phyloP scores from a whole-genome alignment of 1,140 invertebrate genomes.

The Pentalonia nigronervosa region DNA sequence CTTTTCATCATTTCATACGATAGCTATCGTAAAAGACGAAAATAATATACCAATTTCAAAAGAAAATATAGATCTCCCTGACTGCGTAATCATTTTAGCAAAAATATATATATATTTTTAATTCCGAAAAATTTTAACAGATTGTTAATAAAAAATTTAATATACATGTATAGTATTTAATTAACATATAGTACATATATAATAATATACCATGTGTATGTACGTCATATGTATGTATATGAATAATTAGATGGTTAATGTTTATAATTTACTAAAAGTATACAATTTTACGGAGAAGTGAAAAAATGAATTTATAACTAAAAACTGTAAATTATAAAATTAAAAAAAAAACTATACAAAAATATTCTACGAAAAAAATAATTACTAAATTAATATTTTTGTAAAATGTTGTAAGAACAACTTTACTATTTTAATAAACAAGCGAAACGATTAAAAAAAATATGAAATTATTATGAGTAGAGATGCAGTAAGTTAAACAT shows the following conservation, averaged over 20 bases:
- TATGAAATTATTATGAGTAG: not conserved
- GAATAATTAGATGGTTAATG: not conserved
- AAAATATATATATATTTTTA: not conserved
- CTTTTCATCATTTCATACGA: not conserved
- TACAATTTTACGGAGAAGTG: not conserved
- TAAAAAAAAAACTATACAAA: not conserved
- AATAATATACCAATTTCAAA: not conserved
- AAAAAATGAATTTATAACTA: not conserved
- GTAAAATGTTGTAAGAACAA: not conserved
- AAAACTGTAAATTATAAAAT: not conserved
- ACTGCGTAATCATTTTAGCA: not conserved
- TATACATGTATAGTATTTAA: not conserved
- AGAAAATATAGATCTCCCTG: not conserved
- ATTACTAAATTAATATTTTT: not conserved
- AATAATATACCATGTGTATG: not conserved
- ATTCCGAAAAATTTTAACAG: not conserved
- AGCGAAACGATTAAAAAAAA: not conserved
- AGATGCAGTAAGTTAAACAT: not conserved
- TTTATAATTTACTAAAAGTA: not conserved
- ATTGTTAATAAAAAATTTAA: not conserved
- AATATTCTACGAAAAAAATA: not conserved
- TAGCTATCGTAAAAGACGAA: not conserved
- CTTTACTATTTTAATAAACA: slow-evolving; percentile 1
- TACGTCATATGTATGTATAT: not conserved
- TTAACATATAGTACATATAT: not conserved